Conservation (phyloP, 2,888 invertebrate species). For the Schrankia costaestrigalis region DNA sequence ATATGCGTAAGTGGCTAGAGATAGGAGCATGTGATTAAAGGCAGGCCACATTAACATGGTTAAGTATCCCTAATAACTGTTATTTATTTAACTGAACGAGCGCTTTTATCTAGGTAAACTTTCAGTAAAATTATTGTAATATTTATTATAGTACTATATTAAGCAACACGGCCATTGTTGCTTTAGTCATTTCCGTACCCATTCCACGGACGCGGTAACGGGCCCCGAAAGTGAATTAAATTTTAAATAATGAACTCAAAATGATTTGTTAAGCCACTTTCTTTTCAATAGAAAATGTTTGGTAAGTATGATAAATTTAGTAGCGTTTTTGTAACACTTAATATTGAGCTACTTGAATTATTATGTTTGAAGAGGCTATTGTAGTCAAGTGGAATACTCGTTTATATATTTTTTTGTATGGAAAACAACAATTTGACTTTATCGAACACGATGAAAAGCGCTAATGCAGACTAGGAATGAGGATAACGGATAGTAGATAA, state of each 20-base stretch:
- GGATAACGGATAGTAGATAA: too few relatives aligned
- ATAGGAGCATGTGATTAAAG: too few relatives aligned
- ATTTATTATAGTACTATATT: constrained; percentile 15
- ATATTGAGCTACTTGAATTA: too few relatives aligned
- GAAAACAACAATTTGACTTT: too few relatives aligned
- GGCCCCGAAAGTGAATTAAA: constrained; percentile 15
- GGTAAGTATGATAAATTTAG: too few relatives aligned
- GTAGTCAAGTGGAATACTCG: constrained; percentile 1
- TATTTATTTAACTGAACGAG: constrained; percentile 1
- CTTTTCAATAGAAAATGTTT: constrained; percentile 18
- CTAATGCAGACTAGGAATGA: too few relatives aligned
- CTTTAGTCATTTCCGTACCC: constrained; percentile 16
- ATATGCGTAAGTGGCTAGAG: too few relatives aligned
- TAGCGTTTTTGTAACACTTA: too few relatives aligned
- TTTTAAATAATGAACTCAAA: constrained; percentile 30
- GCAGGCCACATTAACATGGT: too few relatives aligned
- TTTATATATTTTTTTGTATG: constrained; percentile 5
- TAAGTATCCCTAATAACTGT: too few relatives aligned
- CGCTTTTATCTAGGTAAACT: not conserved
- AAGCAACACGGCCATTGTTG: constrained; percentile 18
- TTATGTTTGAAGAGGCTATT: constrained; percentile 1
- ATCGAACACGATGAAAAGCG: too few relatives aligned
- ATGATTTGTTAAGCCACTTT: constrained; percentile 19
- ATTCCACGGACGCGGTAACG: constrained; percentile 11
- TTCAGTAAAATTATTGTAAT: constrained; percentile 1